Evolutionary conservation across 2,113 vertebrate species (phyloP), one percentile per base, ranked within the genome.

Genomic region (Agapornis roseicollis): DNA sequence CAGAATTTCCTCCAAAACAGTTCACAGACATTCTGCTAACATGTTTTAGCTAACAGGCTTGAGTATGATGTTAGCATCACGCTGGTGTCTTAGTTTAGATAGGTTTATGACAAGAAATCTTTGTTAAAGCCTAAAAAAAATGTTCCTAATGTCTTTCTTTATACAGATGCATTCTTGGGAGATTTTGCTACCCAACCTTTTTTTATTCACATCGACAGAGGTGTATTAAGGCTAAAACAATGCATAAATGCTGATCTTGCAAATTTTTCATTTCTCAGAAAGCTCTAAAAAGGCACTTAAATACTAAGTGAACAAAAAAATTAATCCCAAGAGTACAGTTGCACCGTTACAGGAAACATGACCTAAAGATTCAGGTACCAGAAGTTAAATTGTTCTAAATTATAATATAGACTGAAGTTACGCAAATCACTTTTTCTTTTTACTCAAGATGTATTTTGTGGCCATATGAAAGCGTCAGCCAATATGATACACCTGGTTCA

Each of bases 381-480:
- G 33, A 93, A 84, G 11, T 27, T 82, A 83, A 80, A 50, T 39
- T 44, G 70, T 33, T 31, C n/a, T 72, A 33, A 80, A 71, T 41
- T 60, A 60, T 41, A 84, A 68, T 11, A 41, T 2, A 79, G 19
- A 60, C 14, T 63, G 9, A 84, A 78, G 4, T 24, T 52, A 23
- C 23, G 66, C 0, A 23, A 20, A 17, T 15, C 1, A 2, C 17
- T 72, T 42, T 53, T 58, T 73, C 19, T 56, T 50, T 44, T 0
- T 37, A 6, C 33, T 50, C 33, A 44, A 29, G 10, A 42, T 20
- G 2, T 25, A 28, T 60, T 82, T 74, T 58, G 20, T 39, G 39
- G 23, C n/a, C 60, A 33, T 27, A 56, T 27, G 7, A 80, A 71
- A 60, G 10, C 4, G 12, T 69, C 35, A 50, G 33, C 1, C 29